These are phyloP conservation scores for Hydropotes inermis DNA, from an alignment of 2,113 vertebrate species.

Conservation along the genomic window DNA sequence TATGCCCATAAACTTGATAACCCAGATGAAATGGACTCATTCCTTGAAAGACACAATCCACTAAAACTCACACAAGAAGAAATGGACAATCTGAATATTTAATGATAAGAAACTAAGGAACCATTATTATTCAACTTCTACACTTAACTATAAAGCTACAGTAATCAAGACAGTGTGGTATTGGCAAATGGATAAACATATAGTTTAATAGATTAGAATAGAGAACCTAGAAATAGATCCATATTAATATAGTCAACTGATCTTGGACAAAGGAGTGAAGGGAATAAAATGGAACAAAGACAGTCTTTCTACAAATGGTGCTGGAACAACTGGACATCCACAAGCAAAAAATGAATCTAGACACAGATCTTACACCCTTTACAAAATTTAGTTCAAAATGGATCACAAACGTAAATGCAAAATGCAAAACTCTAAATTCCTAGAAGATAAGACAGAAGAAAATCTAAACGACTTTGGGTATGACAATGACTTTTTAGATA, in stretches of 20 bases:
- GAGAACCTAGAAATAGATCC: not conserved
- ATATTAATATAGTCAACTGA: not conserved
- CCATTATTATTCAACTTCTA: not conserved
- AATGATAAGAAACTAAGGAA: not conserved
- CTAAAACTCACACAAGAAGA: not conserved
- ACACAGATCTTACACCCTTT: not conserved
- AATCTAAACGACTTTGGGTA: not conserved
- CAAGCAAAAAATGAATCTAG: not conserved
- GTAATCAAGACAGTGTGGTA: not conserved
- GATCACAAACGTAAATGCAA: not conserved
- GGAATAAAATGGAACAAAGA: not conserved
- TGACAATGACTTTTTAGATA: not conserved
- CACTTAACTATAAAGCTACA: not conserved
- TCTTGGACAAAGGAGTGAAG: not conserved
- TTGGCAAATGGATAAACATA: not conserved
- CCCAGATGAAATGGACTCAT: not conserved
- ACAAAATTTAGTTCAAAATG: conserved; percentile 13
- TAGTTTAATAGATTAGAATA: not conserved
- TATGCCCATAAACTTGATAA: not conserved
- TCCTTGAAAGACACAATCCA: not conserved
- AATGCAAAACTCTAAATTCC: not conserved
- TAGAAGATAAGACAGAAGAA: not conserved
- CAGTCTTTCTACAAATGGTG: not conserved
- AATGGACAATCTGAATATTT: not conserved
- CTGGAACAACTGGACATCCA: not conserved